Evolutionary conservation across 2,888 invertebrate species (phyloP), one percentile per base, ranked within the genome.

Genomic region (Trisateles emortualis): DNA sequence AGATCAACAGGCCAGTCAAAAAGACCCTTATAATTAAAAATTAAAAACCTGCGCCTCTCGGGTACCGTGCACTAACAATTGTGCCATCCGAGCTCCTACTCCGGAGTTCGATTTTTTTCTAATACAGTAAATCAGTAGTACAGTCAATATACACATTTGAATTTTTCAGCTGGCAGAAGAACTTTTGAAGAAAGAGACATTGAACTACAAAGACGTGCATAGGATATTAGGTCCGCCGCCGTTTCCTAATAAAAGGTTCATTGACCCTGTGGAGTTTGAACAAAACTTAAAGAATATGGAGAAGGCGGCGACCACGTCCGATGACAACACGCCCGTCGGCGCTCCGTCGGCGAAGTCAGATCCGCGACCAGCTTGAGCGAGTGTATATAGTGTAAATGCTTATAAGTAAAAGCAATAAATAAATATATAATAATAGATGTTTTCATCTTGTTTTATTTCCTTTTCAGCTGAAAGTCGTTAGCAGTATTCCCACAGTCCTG

Each of bases 131-230:
- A n/a, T n/a, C n/a, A n/a, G n/a, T n/a, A n/a, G n/a, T n/a, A n/a
- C n/a, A n/a, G n/a, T n/a, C n/a, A n/a, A n/a, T n/a, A n/a, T 16
- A 14, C 33, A 4, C 32, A 36, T n/a, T 26, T 8, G 4, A 1
- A 8, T 26, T 26, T 87, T 90, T 19, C 84, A 99, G 98, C 93
- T 99, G 51, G 98, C 99, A 0, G 95, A 96, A 82, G 95, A 95
- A 10, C 93, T 99, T 19, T 80, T 99, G 17, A 96, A 97, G 76
- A 97, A 96, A 77, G 99, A 99, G 92, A 98, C 99, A 0, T 88
- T 99, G 3, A 97, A 96, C 77, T 98, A 97, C 81, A 96, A 98
- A 57, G 97, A 99, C 73, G 96, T 99, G 1, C 96, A 97, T 74
- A 86, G 91, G 6, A 93, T 99, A 41, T 95, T 99, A 60, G 99